phyloP scores from a whole-genome alignment of 2,888 invertebrate species.

The Atrina japonica region DNA sequence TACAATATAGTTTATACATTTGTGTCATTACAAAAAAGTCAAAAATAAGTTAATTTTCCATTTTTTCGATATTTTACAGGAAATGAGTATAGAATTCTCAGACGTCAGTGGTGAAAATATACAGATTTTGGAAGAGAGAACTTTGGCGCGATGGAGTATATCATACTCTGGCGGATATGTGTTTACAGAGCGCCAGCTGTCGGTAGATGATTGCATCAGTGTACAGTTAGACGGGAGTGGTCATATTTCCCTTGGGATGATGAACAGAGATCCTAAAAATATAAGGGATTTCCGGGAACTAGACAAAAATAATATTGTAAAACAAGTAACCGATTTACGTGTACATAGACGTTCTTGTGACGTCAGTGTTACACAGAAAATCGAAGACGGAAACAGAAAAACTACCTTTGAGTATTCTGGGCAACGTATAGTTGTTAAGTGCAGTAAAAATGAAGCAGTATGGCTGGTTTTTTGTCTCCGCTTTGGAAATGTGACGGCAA shows the following conservation, averaged over 20 bases:
- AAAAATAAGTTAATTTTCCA: no score
- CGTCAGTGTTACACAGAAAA: conserved; percentile 1
- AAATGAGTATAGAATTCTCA: conserved; percentile 4
- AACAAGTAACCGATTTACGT: conserved; percentile 14
- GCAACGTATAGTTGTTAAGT: conserved; percentile 12
- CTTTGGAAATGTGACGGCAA: conserved; percentile 11
- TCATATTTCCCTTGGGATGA: conserved; percentile 12
- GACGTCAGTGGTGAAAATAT: conserved; percentile 22
- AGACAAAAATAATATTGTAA: neutral
- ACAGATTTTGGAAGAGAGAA: neutral
- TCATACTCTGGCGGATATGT: conserved; percentile 6
- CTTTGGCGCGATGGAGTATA: conserved; percentile 9
- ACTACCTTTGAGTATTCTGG: conserved; percentile 7
- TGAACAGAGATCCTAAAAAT: neutral
- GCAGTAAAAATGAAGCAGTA: conserved; percentile 5
- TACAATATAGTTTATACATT: no score
- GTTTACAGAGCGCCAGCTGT: neutral
- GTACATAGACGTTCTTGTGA: conserved; percentile 15
- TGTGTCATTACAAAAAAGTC: no score
- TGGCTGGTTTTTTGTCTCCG: conserved; percentile 19
- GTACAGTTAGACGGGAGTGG: conserved; percentile 21
- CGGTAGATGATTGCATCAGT: conserved; percentile 1
- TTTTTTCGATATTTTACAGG: no score
- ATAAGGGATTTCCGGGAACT: conserved; percentile 4
- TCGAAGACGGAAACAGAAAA: conserved; percentile 10